Evolutionary conservation across 2,113 vertebrate species (phyloP).

Genomic region (Diadophis punctatus): DNA sequence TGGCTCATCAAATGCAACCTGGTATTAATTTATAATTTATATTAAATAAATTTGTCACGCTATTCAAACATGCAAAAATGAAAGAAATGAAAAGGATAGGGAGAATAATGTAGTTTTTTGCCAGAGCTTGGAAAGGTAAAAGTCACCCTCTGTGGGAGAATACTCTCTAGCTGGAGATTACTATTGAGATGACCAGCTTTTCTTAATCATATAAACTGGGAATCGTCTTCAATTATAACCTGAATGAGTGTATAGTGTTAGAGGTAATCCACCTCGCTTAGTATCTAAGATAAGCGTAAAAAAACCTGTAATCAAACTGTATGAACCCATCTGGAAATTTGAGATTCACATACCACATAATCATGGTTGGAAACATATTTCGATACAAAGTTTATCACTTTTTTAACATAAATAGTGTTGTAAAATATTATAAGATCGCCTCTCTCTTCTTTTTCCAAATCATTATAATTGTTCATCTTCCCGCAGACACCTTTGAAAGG

Average conservation of each 20-base stretch:
- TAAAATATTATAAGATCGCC: conserved; percentile 97
- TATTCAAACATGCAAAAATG: background rate
- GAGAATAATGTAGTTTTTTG: background rate
- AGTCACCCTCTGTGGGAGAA: background rate
- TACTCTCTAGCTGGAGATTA: background rate
- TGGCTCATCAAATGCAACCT: background rate
- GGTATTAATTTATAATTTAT: background rate
- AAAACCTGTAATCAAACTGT: accelerated
- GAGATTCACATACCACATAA: conserved; percentile 71
- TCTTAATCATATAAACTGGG: background rate
- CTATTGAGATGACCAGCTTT: background rate
- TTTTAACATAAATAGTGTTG: conserved; percentile 84
- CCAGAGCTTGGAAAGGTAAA: background rate
- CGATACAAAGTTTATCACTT: conserved; percentile 86
- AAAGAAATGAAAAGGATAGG: background rate
- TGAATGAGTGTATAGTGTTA: background rate
- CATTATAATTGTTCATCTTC: conserved; percentile 31
- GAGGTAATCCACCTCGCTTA: background rate
- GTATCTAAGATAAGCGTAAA: background rate
- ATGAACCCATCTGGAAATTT: background rate
- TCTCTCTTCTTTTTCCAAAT: conserved; percentile 70
- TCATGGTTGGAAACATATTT: conserved; percentile 79
- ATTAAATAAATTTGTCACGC: background rate
- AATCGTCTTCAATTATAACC: background rate
- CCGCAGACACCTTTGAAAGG: conserved; percentile 3